Evolutionary conservation across 1,140 invertebrate species (phyloP), one percentile per base, ranked within the genome.

Genomic region (Lasaia peninsularis): DNA sequence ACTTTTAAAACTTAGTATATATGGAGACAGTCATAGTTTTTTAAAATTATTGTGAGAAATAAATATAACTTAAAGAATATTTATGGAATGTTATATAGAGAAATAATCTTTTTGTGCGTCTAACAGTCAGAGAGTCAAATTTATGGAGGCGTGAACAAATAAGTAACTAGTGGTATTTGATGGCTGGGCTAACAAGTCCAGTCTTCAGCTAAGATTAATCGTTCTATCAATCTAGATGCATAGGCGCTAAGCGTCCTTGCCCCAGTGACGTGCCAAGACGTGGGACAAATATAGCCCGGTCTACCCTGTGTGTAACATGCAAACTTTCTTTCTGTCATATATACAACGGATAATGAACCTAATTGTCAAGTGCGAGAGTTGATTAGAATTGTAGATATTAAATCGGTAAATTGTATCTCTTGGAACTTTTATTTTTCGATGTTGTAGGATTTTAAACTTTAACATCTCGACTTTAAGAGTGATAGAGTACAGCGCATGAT

Each of bases 141-240:
- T 7, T 18, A n/a, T 18, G 35, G 1, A 28, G 24, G 24, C 24
- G 4, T 28, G 8, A 1, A 4, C 24, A 4, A 28, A 28, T 40
- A 40, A 9, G 7, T 18, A 40, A 16, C 16, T 40, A 40, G 11
- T 8, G 14, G 34, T 32, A 52, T 52, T 16, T n/a, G n/a, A 52
- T 44, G 18, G 37, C 40, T 21, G 14, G 50, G 16, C 12, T 31
- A 20, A 33, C 50, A n/a, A 52, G 40, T 37, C 63, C 33, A 40
- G 49, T 72, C 62, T 69, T 63, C 60, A 69, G 61, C 67, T 63
- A 71, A 85, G 76, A 82, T 88, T 86, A 78, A 86, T 88, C 85
- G 78, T 73, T 78, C 74, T 83, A 88, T 88, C 82, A 86, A 85
- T 88, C 76, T 76, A 69, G 69, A 55, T 80, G 78, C 80, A 80